Evolutionary conservation across 1,140 invertebrate species (phyloP).

Genomic region (Apis dorsata): DNA sequence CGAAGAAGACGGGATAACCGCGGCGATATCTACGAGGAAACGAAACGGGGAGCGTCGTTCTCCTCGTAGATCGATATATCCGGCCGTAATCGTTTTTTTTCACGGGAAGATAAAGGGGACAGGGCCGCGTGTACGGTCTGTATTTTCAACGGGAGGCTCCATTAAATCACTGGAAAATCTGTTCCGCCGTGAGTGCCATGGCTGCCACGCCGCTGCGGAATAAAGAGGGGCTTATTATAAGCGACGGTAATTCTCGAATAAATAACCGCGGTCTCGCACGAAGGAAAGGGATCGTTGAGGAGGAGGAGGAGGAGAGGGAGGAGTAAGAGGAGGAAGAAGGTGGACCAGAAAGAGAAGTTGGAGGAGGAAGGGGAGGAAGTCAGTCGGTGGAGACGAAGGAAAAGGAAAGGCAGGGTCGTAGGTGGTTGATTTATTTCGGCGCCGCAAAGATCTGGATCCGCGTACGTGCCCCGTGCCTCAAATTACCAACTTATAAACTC

Average conservation of each 20-base stretch:
- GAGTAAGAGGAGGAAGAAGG: not conserved
- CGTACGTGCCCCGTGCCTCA: constrained; percentile 79
- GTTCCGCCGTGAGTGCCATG: constrained; percentile 71
- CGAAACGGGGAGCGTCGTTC: constrained; percentile 3
- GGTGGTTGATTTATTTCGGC: constrained; percentile 79
- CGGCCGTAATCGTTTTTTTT: constrained; percentile 44
- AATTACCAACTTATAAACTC: constrained; percentile 81
- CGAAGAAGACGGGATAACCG: constrained; percentile 3
- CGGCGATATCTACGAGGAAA: not conserved
- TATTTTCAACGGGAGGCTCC: constrained; percentile 73
- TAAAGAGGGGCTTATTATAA: constrained; percentile 81
- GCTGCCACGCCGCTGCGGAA: constrained; percentile 72
- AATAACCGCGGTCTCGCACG: constrained; percentile 75
- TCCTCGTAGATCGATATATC: constrained; percentile 49
- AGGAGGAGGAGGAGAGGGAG: constrained; percentile 48
- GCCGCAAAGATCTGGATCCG: constrained; percentile 78
- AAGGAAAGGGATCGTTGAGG: constrained; percentile 48
- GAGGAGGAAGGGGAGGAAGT: constrained; percentile 49
- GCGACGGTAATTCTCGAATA: constrained; percentile 80
- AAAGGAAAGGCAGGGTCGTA: constrained; percentile 66
- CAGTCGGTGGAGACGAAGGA: constrained; percentile 49
- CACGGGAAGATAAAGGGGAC: constrained; percentile 42
- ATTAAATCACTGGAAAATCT: constrained; percentile 80
- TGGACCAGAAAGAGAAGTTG: constrained; percentile 45
- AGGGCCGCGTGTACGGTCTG: constrained; percentile 50